Conservation (phyloP, 2,797 vertebrate species). For the Hipposideros larvatus region DNA sequence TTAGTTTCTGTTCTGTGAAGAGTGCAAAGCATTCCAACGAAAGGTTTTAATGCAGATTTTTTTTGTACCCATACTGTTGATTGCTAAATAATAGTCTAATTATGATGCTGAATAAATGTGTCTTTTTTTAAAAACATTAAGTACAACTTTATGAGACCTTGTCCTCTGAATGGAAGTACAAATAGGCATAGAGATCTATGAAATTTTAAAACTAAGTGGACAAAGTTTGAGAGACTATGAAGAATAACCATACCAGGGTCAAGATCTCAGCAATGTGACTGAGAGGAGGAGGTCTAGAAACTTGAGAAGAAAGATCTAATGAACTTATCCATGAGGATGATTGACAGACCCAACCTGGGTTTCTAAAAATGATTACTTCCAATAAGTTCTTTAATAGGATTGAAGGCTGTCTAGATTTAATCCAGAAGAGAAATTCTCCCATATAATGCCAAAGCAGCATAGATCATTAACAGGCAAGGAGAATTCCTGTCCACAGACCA, state of each 20-base stretch:
- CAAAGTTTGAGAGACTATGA: not conserved
- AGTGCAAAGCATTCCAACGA: no score
- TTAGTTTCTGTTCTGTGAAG: no score
- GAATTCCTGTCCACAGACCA: not conserved
- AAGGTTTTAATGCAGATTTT: no score
- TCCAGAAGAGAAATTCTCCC: slow-evolving; percentile 13
- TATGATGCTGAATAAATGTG: no score
- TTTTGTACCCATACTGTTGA: no score
- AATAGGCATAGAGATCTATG: not conserved
- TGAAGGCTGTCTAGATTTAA: slow-evolving; percentile 30
- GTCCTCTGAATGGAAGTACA: not conserved
- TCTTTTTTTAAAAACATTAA: no score
- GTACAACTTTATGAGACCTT: not conserved
- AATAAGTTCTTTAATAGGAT: not conserved
- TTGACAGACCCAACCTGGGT: not conserved
- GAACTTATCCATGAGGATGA: not conserved
- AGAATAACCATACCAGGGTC: not conserved
- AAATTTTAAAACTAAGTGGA: slow-evolving; percentile 46
- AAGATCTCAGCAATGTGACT: slow-evolving; percentile 1
- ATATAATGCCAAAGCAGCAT: not conserved
- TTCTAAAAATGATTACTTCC: not conserved
- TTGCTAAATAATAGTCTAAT: no score
- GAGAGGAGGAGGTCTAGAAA: not conserved
- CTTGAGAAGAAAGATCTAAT: not conserved
- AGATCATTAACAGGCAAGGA: not conserved